Evolutionary conservation across 2,888 invertebrate genomes (phyloP), one percentile per base, ranked within the genome.

Genomic region (Sinotaia quadrata): DNA sequence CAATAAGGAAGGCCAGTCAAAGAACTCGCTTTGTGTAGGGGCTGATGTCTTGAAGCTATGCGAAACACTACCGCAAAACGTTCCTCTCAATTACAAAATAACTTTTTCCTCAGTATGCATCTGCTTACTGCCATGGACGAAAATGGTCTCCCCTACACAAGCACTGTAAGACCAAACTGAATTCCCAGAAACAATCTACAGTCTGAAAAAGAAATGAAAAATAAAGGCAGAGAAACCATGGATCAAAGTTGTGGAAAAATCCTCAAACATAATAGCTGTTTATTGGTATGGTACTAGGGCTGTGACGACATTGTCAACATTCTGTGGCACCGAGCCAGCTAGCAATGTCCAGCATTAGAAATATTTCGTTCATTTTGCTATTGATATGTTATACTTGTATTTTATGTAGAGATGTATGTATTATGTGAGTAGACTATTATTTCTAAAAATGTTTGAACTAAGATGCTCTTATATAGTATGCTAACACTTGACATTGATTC

Each of bases 1-100:
- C 10, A 21, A 29, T 5, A 41, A 36, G 21, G 33, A 36, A 24
- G 47, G 0, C 31, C 34, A 34, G 18, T 54, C 56, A 34, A 60
- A 58, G 21, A 21, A 15, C 47, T 31, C 24, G n/a, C 58, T 63
- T 47, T 12, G 10, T 54, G 47, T 65, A 29, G 66, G 69, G 10
- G 68, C 47, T 10, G 69, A 71, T 5, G 70, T 72, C 5, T 24
- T 61, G n/a, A 54, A 69, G 57, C 61, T 68, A 24, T 10, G 15
- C 5, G 0, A 37, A 21, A 33, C 36, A 37, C 47, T 65, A 10
- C 54, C 52, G 34, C 21, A 52, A 36, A 34, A 54, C 31, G 29
- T n/a, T 7, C 24, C 34, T 4, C 21, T 58, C 10, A 62, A 65
- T 29, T 52, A 54, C n/a, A 65, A 65, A 36, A 65, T n/a, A 65